Base-by-base conservation (phyloP, 2,113 vertebrate genomes). In the Periophthalmodon schlosseri region DNA sequence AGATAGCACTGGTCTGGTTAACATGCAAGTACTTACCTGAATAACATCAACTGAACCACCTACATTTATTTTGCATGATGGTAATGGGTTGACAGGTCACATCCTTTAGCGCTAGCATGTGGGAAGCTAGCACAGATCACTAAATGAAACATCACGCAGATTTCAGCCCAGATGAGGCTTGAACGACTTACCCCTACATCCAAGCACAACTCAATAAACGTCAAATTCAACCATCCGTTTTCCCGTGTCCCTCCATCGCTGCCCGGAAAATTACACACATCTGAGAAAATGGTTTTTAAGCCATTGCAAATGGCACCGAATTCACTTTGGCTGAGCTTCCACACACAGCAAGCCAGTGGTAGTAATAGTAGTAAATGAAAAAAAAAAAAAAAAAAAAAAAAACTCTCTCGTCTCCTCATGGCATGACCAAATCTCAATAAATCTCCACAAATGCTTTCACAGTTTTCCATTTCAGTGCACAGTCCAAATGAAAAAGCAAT, bases 311-410 rank as follows among this genome's bases (percentile, higher is more conserved):
- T 63, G 70, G 66, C 34, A 49, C 66, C 76, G 58, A 23, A 68
- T 66, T 33, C 75, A 67, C 60, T 82, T 82, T 84, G 75, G 82
- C 65, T 18, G 76, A 76, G 69, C 84, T 86, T 73, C 24, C 83
- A 80, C 68, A 44, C 85, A 39, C 61, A 90, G 69, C 74, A 71
- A 68, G 72, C 73, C 28, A 78, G 67, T 63, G 68, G 63, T 52
- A 66, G 72, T 70, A 73, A 81, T 83, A 78, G 56, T 44, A 68
- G 24, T 28, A 60, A 65, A 50, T 44, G 76, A 60, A 58, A 74
- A 78, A 73, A 28, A 28, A 28, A 28, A 28, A 28, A 28, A 28
- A 28, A 28, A 28, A 56, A 54, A 72, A 78, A 74, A n/a, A 57
- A 49, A 69, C 73, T 70, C 52, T 44, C 47, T 74, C 75, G 76